Evolutionary conservation across 2,888 invertebrate species (phyloP), one percentile per base, ranked within the genome.

Genomic region (Agrochola macilenta): DNA sequence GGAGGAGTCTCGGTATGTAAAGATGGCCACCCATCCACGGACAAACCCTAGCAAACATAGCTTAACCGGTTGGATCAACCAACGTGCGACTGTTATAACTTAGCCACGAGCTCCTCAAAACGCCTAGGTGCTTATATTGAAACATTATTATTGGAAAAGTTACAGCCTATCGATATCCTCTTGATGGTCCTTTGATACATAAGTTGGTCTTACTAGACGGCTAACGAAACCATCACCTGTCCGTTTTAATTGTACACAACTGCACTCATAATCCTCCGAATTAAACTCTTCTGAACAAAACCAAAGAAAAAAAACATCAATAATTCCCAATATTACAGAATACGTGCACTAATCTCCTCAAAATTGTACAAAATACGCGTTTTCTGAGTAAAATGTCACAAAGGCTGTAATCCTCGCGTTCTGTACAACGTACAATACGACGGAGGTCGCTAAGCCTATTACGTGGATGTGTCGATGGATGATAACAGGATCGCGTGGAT

Each of bases 351-450:
- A 81, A 81, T 76, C 78, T 66, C 63, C 54, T 76, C 76, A 70
- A 83, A 82, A 88, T 88, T 88, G 88, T 82, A 81, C 88, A 88
- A 88, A 88, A 88, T 88, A 64, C 79, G 63, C 72, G 83, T 80
- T 88, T 88, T 88, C 87, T 79, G 63, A 85, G 82, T 78, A 88
- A 87, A 88, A 61, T 57, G 61, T 30, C 26, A 80, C 83, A 88
- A 86, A 78, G 68, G 79, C 11, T 73, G 78, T 87, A 87, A 83
- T 79, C 77, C 77, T 35, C n/a, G 65, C 52, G 69, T 58, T 54
- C 52, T 60, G 78, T 68, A 35, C 39, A 7, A 8, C 54, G 5
- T 46, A 61, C 84, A 84, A 84, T 81, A 60, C 72, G 60, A 5
- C 30, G 66, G 84, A 84, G 83, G 83, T 81, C 84, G 81, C n/a